Base-by-base conservation (phyloP, 2,888 invertebrate species). In the Seira ritae region DNA sequence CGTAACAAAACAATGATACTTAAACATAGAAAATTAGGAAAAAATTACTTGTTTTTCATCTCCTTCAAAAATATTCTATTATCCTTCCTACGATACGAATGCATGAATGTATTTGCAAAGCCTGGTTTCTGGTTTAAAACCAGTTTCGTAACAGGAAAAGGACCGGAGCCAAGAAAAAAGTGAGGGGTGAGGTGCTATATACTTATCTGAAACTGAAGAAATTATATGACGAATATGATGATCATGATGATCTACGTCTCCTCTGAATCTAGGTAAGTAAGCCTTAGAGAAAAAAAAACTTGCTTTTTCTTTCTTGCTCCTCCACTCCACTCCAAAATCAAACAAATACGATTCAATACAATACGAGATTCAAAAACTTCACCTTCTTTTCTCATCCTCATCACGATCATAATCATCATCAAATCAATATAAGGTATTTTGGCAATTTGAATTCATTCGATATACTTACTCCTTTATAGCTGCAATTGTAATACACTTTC, bases 371-470 rank as follows among this genome's bases (percentile, higher is more conserved):
- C 66, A 22, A 31, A 17, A 81, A 81, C 75, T 60, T 71, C 76
- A 81, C 76, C 81, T 76, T 81, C 76, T 81, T 80, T 80, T 73
- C n/a, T n/a, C n/a, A n/a, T n/a, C n/a, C n/a, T n/a, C n/a, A n/a
- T 31, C 31, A 31, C 8, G 31, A 31, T 81, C 66, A 19, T 66
- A 46, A 55, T 69, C 75, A 80, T 68, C 68, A 55, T 60, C 31
- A 68, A 20, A 31, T 77, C 60, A 70, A 24, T 6, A 75, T 17
- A 10, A 62, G 6, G 42, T 12, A 42, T 12, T 12, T 42, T 8
- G 12, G n/a, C 15, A 55, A 55, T 55, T 55, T 17, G 55, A 55
- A 55, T 55, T 75, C 31, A 55, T 55, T 75, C 31, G 68, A 75
- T 75, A 75, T 46, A 75, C 75, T 66, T 8, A 24, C 60, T 71